Conservation (phyloP, 2,113 vertebrate species). For the human (Homo sapiens) region GRCh38 chr4:103872501-103873000, state of each 20-base stretch:
- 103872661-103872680: not conserved
- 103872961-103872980: not conserved
- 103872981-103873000: not conserved
- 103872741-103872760: not conserved
- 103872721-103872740: not conserved
- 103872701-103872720: not conserved
- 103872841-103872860: not conserved
- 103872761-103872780: not conserved
- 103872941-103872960: not conserved
- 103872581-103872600: not conserved
- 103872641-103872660: not conserved
- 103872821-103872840: not conserved
- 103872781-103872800: not conserved
- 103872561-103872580: not conserved
- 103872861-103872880: not conserved
- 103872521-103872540: not conserved
- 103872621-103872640: not conserved
- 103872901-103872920: not conserved
- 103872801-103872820: not conserved
- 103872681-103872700: not conserved
- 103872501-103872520: not conserved
- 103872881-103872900: not conserved
- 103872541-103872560: not conserved
- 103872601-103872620: not conserved
- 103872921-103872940: not conserved